Evolutionary conservation across 2,113 vertebrate species (phyloP).

Genomic region (Lates calcarifer): DNA sequence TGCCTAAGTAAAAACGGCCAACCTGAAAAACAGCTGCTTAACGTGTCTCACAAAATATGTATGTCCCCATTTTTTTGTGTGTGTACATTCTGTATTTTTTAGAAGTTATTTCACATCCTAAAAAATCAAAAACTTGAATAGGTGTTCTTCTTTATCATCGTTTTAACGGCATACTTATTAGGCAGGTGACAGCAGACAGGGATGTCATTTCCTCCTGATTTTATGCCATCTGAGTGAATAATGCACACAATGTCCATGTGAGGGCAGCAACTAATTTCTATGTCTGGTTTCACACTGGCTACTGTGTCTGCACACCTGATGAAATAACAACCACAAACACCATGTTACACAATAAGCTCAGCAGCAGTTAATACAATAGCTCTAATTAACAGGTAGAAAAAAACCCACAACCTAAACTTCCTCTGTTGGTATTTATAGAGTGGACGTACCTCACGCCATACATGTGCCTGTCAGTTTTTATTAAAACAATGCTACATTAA

Average conservation of each 20-base stretch:
- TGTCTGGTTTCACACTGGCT: neutral
- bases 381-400: too few species aligned
- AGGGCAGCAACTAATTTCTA: conserved; percentile 25
- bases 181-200: too few species aligned
- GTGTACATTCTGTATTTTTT: neutral
- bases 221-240: neutral
- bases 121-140: neutral
- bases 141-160: neutral
- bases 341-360: neutral
- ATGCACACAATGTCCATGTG: conserved; percentile 17
- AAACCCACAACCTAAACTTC: neutral
- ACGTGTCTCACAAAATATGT: neutral
- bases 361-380: neutral
- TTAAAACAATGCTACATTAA: neutral
- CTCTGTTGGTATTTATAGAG: neutral
- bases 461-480: neutral
- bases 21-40: conserved; percentile 9
- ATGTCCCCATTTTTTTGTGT: neutral
- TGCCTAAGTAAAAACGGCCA: neutral
- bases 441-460: neutral
- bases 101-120: neutral
- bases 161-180: neutral
- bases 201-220: neutral
- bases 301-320: conserved; percentile 5
- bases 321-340: conserved; percentile 3